A percentile compares a stretch with the other conserved stretches of the same genome.
These are phyloP conservation scores for Euura lappo DNA, from an alignment of 1,140 invertebrate genomes.

Conservation along the genomic window DNA sequence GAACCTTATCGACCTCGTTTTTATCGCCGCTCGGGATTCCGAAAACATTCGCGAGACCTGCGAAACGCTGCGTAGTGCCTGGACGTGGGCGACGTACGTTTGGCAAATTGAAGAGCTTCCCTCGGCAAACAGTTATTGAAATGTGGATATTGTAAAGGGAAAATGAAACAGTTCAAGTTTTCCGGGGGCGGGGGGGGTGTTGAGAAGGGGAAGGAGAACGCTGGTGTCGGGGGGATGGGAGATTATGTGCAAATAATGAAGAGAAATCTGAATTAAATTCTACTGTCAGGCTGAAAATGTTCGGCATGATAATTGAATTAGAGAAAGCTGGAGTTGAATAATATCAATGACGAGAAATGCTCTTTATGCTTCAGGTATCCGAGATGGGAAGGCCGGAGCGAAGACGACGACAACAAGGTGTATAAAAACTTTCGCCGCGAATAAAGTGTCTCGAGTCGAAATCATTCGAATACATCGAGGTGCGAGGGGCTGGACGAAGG, in stretches of 20 bases:
- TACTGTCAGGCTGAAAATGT: no score
- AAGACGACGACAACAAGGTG: neutral
- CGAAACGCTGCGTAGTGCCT: no score
- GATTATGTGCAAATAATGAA: no score
- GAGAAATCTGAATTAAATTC: no score
- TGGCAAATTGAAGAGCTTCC: neutral
- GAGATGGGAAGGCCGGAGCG: neutral
- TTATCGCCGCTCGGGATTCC: no score
- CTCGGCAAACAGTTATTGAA: neutral
- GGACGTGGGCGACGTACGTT: neutral
- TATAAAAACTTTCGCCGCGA: neutral
- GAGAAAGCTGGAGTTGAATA: neutral
- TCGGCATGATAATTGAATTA: no score
- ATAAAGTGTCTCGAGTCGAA: neutral
- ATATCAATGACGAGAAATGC: neutral
- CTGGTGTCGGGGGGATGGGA: no score
- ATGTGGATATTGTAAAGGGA: neutral
- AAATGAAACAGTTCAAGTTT: conserved; percentile 2
- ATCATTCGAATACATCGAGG: no score
- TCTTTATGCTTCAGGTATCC: neutral
- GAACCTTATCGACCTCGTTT: no score
- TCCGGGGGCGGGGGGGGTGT: neutral
- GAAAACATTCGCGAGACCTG: no score
- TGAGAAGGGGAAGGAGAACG: neutral
- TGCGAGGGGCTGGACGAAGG: no score